Conservation (phyloP, 2,888 invertebrate genomes). For the Onthophagus sagittarius region DNA sequence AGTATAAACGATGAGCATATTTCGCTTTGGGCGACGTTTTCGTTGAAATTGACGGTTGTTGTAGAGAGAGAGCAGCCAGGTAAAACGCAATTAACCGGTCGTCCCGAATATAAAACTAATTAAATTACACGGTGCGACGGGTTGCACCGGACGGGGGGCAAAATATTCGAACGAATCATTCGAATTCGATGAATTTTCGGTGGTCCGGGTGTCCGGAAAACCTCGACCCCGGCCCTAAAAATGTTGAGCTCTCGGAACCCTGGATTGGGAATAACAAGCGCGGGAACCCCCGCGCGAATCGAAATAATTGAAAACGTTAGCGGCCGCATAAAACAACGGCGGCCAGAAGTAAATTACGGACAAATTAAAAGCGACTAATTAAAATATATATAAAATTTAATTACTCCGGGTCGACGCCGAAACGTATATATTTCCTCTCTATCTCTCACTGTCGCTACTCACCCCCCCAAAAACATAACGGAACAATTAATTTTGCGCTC, state of each 20-base stretch:
- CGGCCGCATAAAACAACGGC: constrained; percentile 5
- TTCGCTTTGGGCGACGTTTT: neutral
- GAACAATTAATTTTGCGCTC: neutral
- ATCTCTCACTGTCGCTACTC: no score
- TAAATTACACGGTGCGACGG: neutral
- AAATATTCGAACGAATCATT: neutral
- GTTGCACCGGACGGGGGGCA: neutral
- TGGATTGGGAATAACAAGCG: neutral
- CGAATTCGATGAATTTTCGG: neutral
- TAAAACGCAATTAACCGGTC: neutral
- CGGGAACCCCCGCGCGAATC: neutral
- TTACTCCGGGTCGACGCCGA: neutral
- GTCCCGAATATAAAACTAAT: neutral
- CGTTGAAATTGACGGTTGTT: no score
- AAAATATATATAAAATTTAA: constrained; percentile 20
- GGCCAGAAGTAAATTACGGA: constrained; percentile 13
- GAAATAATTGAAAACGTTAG: constrained; percentile 10
- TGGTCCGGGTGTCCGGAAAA: neutral
- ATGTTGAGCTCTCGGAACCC: neutral
- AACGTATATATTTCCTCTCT: no score
- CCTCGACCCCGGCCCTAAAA: neutral
- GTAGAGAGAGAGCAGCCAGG: neutral
- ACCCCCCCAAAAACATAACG: neutral
- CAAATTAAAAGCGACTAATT: constrained; percentile 19
- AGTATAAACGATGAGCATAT: neutral